Conservation (phyloP, 1,140 invertebrate genomes). For the Meloidogyne floridensis region DNA sequence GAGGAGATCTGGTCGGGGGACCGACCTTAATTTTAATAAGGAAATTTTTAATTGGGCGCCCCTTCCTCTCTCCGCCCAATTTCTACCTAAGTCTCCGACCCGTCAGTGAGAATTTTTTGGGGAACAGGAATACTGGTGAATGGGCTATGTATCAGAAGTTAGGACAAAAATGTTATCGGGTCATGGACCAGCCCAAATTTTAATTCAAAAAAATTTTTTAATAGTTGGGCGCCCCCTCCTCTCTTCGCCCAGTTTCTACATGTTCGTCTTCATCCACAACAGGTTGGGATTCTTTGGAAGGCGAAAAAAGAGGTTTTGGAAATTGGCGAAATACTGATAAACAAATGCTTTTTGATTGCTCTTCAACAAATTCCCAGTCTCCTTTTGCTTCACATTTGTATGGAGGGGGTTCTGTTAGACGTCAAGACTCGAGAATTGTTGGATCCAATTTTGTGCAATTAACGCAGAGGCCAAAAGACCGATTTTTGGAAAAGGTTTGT, state of each 20-base stretch:
- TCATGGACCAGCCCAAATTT: too few relatives aligned
- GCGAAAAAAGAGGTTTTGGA: conserved; percentile 19
- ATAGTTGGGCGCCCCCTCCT: conserved; percentile 21
- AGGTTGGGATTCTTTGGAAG: conserved; percentile 4
- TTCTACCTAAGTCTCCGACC: too few relatives aligned
- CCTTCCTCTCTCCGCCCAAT: too few relatives aligned
- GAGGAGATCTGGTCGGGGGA: too few relatives aligned
- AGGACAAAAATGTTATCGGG: too few relatives aligned
- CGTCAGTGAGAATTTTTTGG: too few relatives aligned
- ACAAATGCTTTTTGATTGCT: conserved; percentile 51
- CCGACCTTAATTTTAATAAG: too few relatives aligned
- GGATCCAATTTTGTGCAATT: conserved; percentile 60
- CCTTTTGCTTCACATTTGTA: conserved; percentile 49
- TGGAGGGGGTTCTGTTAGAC: conserved; percentile 30
- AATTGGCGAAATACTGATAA: conserved; percentile 45
- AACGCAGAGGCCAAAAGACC: conserved; percentile 48
- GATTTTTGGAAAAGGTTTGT: conserved; percentile 50
- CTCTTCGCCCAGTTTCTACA: conserved; percentile 15
- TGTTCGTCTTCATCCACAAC: not conserved
- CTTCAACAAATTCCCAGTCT: conserved; percentile 42
- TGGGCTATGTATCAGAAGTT: too few relatives aligned
- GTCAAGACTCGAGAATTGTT: conserved; percentile 52
- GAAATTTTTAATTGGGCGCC: too few relatives aligned
- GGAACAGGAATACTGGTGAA: too few relatives aligned
- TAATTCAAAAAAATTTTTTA: too few relatives aligned